Evolutionary conservation across 2,797 vertebrate species (phyloP).

Genomic region (Sternotherus odoratus): DNA sequence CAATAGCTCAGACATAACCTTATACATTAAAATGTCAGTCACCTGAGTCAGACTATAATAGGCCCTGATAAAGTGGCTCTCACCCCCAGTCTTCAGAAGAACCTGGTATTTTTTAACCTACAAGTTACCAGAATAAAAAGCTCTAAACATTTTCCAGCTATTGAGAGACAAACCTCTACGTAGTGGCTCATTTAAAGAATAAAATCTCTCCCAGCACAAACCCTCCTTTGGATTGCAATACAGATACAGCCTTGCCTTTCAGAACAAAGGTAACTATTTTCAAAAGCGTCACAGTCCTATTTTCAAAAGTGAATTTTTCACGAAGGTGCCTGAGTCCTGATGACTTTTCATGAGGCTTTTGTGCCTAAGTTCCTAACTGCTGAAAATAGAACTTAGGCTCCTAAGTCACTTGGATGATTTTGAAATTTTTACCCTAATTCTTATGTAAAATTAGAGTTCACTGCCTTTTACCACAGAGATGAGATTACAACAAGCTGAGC

Average conservation of each 20-base stretch:
- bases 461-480: background rate
- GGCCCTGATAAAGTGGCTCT: background rate
- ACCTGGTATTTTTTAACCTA: background rate
- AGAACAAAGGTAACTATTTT: background rate
- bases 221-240: background rate
- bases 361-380: background rate
- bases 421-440: accelerated
- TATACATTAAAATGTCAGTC: background rate
- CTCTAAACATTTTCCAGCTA: background rate
- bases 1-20: background rate
- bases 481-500: background rate
- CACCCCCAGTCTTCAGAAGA: background rate
- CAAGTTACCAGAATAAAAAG: background rate
- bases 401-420: background rate
- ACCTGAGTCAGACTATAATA: background rate
- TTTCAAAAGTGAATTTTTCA: background rate
- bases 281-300: background rate
- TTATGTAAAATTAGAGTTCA: background rate
- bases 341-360: background rate
- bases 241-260: background rate
- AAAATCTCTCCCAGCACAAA: background rate
- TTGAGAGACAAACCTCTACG: background rate
- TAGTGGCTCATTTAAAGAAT: background rate
- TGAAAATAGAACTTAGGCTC: accelerated
- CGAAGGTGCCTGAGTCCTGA: background rate